These are phyloP conservation scores for Phortica variegata DNA, from an alignment of 1,140 invertebrate species.

Conservation along the genomic window DNA sequence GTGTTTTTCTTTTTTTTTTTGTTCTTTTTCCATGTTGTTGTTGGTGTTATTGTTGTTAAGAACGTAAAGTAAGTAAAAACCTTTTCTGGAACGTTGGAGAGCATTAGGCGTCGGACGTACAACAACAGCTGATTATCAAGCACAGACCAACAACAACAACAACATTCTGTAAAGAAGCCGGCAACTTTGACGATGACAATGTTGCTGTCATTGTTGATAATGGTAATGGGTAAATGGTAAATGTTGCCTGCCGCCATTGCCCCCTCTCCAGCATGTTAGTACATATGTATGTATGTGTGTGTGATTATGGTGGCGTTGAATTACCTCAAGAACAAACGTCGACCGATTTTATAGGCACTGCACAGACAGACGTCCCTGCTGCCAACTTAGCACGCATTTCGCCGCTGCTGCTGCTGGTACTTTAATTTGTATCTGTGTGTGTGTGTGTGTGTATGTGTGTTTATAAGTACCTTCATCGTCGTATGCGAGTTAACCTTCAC, in stretches of 20 bases:
- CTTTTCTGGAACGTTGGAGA: conserved; percentile 24
- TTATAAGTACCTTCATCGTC: neutral
- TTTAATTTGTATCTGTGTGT: conserved; percentile 35
- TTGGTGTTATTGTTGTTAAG: conserved; percentile 3
- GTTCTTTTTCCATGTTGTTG: no score
- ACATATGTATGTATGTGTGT: neutral
- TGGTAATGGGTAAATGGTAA: conserved; percentile 4
- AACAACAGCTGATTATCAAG: conserved; percentile 29
- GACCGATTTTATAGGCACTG: neutral
- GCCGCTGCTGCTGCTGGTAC: conserved; percentile 15
- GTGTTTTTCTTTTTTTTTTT: no score
- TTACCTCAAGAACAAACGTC: conserved; percentile 10
- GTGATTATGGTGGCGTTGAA: conserved; percentile 4
- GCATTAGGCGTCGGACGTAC: conserved; percentile 8
- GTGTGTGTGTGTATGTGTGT: neutral
- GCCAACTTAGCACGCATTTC: conserved; percentile 5
- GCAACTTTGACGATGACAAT: conserved; percentile 39
- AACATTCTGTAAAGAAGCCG: conserved; percentile 1
- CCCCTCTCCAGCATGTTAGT: conserved; percentile 11
- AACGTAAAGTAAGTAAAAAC: conserved; percentile 9
- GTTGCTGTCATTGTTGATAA: conserved; percentile 3
- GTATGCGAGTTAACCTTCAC: conserved; percentile 24
- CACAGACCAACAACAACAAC: conserved; percentile 2
- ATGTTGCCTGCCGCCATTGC: conserved; percentile 35
- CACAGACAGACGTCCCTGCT: neutral